Percentiles rank a stretch among this genome's conserved stretches.
Evolutionary conservation across 2,888 invertebrate species (phyloP).

Genomic region (Pseudococcus viburni): DNA sequence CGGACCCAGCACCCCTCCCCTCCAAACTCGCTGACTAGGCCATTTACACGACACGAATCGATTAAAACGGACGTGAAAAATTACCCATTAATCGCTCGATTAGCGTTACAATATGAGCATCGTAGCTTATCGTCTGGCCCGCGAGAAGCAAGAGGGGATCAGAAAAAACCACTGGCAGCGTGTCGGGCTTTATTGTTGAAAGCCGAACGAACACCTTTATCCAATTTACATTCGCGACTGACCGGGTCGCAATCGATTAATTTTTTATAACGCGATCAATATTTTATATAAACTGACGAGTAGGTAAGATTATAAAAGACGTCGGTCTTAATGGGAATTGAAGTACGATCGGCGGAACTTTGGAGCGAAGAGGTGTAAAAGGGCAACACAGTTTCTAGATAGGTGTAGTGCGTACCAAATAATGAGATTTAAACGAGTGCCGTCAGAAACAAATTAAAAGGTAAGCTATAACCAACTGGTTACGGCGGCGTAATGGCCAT

Average conservation of each 20-base stretch:
- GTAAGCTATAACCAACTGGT: slow-evolving; percentile 59
- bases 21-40: too few species aligned
- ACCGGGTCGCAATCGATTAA: slow-evolving; percentile 56
- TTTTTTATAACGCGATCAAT: slow-evolving; percentile 61
- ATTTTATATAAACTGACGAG: slow-evolving; percentile 63
- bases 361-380: not conserved
- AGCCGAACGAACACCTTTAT: slow-evolving; percentile 43
- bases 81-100: slow-evolving; percentile 25
- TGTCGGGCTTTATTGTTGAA: slow-evolving; percentile 29
- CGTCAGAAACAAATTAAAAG: slow-evolving; percentile 61
- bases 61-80: slow-evolving; percentile 25
- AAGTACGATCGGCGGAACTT: not conserved
- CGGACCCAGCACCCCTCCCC: not conserved
- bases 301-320: slow-evolving; percentile 59
- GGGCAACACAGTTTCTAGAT: slow-evolving; percentile 18
- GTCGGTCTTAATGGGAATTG: slow-evolving; percentile 58
- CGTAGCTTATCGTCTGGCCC: not conserved
- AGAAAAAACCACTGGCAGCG: slow-evolving; percentile 13
- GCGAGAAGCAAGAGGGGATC: not conserved
- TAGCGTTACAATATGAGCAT: slow-evolving; percentile 20
- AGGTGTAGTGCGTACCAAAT: slow-evolving; percentile 52
- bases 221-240: slow-evolving; percentile 50
- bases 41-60: slow-evolving; percentile 5
- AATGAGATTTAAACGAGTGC: slow-evolving; percentile 62
- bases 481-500: slow-evolving; percentile 55